phyloP scores from a whole-genome alignment of 1,140 invertebrate species.

The honey bee (Apis mellifera) region Amel_HAv3.1 CM009943.2:10354501-10355000 shows the following conservation, averaged over 20 bases:
- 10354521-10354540: background rate
- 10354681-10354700: constrained; percentile 66
- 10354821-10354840: constrained; percentile 18
- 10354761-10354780: constrained; percentile 60
- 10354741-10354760: constrained; percentile 71
- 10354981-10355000: background rate
- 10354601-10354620: background rate
- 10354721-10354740: constrained; percentile 70
- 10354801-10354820: constrained; percentile 68
- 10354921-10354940: constrained; percentile 32
- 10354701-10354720: constrained; percentile 66
- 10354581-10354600: background rate
- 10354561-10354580: background rate
- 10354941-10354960: constrained; percentile 12
- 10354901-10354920: constrained; percentile 68
- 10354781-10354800: constrained; percentile 61
- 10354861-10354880: constrained; percentile 35
- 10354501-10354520: background rate
- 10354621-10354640: constrained; percentile 13
- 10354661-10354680: constrained; percentile 36
- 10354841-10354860: constrained; percentile 22
- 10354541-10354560: background rate
- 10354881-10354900: constrained; percentile 64
- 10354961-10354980: background rate
- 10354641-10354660: constrained; percentile 17